Evolutionary conservation across 2,888 invertebrate species (phyloP), one percentile per base, ranked within the genome.

Genomic region (Chirona hameri): DNA sequence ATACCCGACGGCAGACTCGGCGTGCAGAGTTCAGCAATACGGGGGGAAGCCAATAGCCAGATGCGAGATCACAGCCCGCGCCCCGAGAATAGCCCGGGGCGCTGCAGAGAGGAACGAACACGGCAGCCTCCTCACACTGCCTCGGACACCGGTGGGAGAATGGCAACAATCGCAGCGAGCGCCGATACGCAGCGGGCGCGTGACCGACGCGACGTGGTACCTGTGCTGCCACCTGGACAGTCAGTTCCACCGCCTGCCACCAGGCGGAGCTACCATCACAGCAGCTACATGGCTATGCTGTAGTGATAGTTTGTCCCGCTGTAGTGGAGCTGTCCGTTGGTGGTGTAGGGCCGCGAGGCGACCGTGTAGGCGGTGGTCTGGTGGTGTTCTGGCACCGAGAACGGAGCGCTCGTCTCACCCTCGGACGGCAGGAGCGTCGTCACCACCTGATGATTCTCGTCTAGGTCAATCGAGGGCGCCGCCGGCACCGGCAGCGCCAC

Each of bases 261-360:
- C 65, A 7, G 27, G 65, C n/a, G 65, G 72, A 31, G 82, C 57
- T 7, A 39, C 39, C 39, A 39, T 39, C 39, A 7, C 39, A 7
- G 39, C 39, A 39, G 39, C 83, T 29, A 79, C 82, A 82, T 80
- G 69, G 79, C 65, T 82, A 82, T 52, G 81, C 81, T 21, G 76
- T 55, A 31, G 27, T 55, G 76, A 24, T 76, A 76, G 46, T 24
- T 76, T 24, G 39, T 24, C 39, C 76, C 76, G 2, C 5, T 24
- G 76, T 76, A 46, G 24, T 76, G 76, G 46, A 76, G 39, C 76
- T 76, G 76, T 21, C 39, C 76, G 76, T 24, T 76, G 76, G 76
- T 4, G 76, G 76, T 76, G 46, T 76, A 76, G 21, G 80, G 52
- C 29, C 80, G 48, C 52, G 48, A 29, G 18, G 15, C 52, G 27